Conservation (phyloP, 2,797 vertebrate genomes). For the Tokudaia muenninki region DNA sequence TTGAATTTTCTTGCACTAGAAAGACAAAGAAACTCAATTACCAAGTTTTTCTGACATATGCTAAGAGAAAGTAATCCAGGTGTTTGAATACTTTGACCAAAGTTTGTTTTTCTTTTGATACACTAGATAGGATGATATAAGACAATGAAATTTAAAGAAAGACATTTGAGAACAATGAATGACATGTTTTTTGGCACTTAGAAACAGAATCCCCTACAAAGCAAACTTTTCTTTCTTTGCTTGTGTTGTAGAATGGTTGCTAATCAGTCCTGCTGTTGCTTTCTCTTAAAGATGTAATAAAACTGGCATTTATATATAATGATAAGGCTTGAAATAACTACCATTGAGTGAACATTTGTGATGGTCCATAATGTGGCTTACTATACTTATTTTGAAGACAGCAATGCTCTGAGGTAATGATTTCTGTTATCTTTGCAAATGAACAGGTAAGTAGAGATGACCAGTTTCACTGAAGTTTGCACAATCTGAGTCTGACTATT, state of each 20-base stretch:
- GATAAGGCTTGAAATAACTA: background rate
- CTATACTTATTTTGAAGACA: background rate
- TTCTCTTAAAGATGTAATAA: slow-evolving; percentile 2
- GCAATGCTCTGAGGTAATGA: background rate
- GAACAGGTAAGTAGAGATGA: background rate
- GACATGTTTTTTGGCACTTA: background rate
- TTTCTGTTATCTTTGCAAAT: slow-evolving; percentile 22
- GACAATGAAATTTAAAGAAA: background rate
- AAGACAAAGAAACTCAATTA: background rate
- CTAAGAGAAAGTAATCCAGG: background rate
- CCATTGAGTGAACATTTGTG: background rate
- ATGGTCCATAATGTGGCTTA: background rate
- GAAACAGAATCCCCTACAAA: background rate
- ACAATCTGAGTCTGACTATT: background rate
- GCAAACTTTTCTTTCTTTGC: background rate
- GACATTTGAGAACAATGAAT: background rate
- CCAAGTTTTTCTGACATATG: slow-evolving; percentile 25
- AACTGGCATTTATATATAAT: slow-evolving; percentile 18
- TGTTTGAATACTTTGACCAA: background rate
- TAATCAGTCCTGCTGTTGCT: background rate
- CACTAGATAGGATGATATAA: background rate
- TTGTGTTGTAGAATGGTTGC: background rate
- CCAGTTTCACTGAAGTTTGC: slow-evolving; percentile 1
- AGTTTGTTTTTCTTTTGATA: background rate
- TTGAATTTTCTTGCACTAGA: background rate